Evolutionary conservation across 1,140 invertebrate species (phyloP), one percentile per base, ranked within the genome.

Genomic region (Capitella teleta): DNA sequence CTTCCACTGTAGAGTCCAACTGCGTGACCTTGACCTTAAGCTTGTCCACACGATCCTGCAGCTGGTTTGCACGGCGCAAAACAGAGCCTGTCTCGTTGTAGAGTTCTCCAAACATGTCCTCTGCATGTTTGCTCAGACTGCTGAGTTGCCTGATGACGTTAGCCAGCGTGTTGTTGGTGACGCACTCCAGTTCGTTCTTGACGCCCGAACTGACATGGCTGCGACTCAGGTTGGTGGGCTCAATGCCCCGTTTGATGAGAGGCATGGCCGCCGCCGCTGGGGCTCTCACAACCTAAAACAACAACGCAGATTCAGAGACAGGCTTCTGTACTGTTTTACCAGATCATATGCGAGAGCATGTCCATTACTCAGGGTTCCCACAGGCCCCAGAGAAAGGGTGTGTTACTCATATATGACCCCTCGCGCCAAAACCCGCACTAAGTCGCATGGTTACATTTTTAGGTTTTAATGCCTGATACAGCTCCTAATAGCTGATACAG

Each of bases 71-170:
- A 47, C 93, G 76, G 53, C 85, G 82, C 37, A 87, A 85, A 40
- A 98, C 74, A 38, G 80, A 78, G 45, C 82, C 81, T 2, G 91
- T 87, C 66, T 97, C 91, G 18, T 83, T 77, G 25, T 87, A 85
- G 47, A 98, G 74, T 68, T 96, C 91, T 1, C 86, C 86, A 68
- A 98, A 98, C 58, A 98, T 80, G 72, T 98, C 92, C 75, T 97
- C 93, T 2, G 93, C 93, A 79, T 98, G 91, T 65, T 87, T 83
- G 43, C 90, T 94, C 23, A 98, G 70, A 28, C 87, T 92, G 32
- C 88, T 94, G 40, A 98, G 73, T 57, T 80, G 77, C 49, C 89
- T 73, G 53, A 92, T 88, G 12, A 93, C 86, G 69, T 98, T 97
- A 24, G 87, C 87, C 26, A 98, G 77, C 0, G 92, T 93, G 49